These are phyloP conservation scores for Ephestia elutella DNA, from an alignment of 1,140 invertebrate genomes.

Conservation along the genomic window DNA sequence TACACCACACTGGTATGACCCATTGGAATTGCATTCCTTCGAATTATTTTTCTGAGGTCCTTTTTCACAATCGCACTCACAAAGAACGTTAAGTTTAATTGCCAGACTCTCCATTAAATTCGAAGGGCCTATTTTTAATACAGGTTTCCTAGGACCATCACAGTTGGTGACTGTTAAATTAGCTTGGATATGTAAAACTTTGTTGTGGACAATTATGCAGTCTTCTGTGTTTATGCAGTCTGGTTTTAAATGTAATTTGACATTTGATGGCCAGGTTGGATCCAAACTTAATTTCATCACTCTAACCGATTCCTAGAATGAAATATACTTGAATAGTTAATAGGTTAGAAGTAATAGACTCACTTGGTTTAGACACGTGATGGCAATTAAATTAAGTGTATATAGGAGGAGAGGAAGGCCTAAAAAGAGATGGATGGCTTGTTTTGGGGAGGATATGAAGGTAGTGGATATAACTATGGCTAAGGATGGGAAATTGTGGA, in stretches of 20 bases:
- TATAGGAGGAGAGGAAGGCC: no score
- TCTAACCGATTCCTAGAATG: slow-evolving; percentile 27
- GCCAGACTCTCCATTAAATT: slow-evolving; percentile 37
- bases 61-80: slow-evolving; percentile 71
- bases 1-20: slow-evolving; percentile 81
- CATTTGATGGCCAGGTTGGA: slow-evolving; percentile 17
- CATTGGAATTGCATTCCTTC: slow-evolving; percentile 67
- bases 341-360: no score
- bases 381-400: no score
- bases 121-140: slow-evolving; percentile 28
- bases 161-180: slow-evolving; percentile 29
- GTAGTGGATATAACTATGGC: no score
- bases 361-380: no score
- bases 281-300: slow-evolving; percentile 27
- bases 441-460: no score
- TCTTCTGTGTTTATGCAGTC: slow-evolving; percentile 33
- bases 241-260: slow-evolving; percentile 32
- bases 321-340: no score
- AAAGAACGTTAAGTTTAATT: slow-evolving; percentile 59
- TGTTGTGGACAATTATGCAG: slow-evolving; percentile 29
- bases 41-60: slow-evolving; percentile 59
- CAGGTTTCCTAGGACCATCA: slow-evolving; percentile 21
- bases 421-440: no score
- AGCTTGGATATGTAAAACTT: slow-evolving; percentile 27
- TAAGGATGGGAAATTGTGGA: no score